Conservation (phyloP, 2,888 invertebrate genomes). For the Oscheius myriophilus region DNA sequence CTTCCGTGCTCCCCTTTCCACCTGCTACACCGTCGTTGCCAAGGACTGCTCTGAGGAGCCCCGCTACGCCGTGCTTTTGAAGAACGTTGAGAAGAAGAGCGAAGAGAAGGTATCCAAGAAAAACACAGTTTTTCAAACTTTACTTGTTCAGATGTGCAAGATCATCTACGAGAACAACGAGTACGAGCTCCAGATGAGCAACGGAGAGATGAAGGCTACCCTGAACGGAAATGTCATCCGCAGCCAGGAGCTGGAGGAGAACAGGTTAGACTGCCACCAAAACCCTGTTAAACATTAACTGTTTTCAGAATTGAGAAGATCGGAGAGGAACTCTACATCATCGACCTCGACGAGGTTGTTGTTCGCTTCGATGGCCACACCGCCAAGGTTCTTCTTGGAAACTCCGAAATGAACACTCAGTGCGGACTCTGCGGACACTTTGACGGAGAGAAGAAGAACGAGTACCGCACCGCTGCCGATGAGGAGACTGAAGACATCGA, state of each 20-base stretch:
- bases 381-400: constrained; percentile 51
- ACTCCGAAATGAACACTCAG: constrained; percentile 51
- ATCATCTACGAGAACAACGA: constrained; percentile 28
- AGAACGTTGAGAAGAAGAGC: constrained; percentile 56
- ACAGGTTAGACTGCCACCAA: constrained; percentile 4
- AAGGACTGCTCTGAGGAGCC: constrained; percentile 71
- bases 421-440: constrained; percentile 70
- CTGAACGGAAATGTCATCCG: constrained; percentile 45
- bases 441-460: constrained; percentile 57
- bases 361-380: constrained; percentile 63
- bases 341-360: constrained; percentile 53
- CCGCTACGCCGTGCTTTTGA: constrained; percentile 71
- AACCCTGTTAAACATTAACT: not conserved
- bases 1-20: constrained; percentile 62
- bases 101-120: constrained; percentile 49
- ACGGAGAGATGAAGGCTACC: constrained; percentile 27
- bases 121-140: not conserved
- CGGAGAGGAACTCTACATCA: constrained; percentile 36
- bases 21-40: constrained; percentile 71
- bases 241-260: constrained; percentile 35
- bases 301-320: constrained; percentile 45
- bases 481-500: constrained; percentile 56
- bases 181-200: constrained; percentile 32
- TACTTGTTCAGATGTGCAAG: constrained; percentile 27
- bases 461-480: constrained; percentile 58